These are phyloP conservation scores for Danionella cerebrum DNA, from an alignment of 2,113 vertebrate genomes.

Conservation along the genomic window DNA sequence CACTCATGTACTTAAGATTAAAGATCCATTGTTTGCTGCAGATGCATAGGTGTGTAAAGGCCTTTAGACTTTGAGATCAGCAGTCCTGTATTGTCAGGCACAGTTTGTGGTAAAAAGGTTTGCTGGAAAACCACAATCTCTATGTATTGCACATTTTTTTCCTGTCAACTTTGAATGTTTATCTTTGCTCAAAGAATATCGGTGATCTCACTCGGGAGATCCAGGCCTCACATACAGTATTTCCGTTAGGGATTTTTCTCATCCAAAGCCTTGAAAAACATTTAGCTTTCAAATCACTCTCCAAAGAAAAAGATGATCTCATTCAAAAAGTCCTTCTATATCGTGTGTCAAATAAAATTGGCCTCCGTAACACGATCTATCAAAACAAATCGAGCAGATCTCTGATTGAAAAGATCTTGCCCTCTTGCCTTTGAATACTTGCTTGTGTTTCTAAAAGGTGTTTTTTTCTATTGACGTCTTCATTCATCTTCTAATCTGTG, in stretches of 20 bases:
- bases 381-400: neutral
- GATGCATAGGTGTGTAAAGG: too few relatives aligned
- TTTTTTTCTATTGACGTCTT: slow-evolving; percentile 25
- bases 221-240: neutral
- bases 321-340: neutral
- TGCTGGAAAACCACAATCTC: too few relatives aligned
- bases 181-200: too few relatives aligned
- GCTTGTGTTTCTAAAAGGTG: slow-evolving; percentile 10
- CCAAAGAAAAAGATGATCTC: slow-evolving; percentile 18
- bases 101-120: too few relatives aligned
- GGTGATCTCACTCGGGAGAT: neutral
- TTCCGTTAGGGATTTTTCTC: neutral
- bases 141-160: too few relatives aligned
- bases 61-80: too few relatives aligned
- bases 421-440: neutral
- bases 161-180: too few relatives aligned
- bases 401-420: neutral
- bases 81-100: too few relatives aligned
- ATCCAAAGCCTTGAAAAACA: slow-evolving; percentile 14
- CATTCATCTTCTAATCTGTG: slow-evolving; percentile 18
- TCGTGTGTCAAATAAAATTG: neutral
- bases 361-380: neutral
- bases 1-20: too few relatives aligned
- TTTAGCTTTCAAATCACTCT: slow-evolving; percentile 35
- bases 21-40: too few relatives aligned